Evolutionary conservation across 2,113 vertebrate species (phyloP).

Genomic region (Pomatorhinus ruficollis): DNA sequence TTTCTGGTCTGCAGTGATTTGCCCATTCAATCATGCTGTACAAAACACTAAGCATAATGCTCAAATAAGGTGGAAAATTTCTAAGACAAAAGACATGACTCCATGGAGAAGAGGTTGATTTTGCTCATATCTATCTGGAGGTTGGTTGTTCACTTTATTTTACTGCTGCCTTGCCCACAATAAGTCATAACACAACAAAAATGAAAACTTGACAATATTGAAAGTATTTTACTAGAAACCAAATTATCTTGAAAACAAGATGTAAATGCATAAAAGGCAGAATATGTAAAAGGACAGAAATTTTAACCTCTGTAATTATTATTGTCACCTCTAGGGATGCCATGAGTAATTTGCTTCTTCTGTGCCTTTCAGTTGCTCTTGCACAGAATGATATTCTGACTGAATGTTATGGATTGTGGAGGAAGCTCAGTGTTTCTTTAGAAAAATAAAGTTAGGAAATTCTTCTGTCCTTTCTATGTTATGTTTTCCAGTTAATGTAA

Average conservation of each 20-base stretch:
- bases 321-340: background rate
- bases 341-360: background rate
- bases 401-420: background rate
- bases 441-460: background rate
- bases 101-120: constrained; percentile 38
- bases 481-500: background rate
- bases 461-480: background rate
- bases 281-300: background rate
- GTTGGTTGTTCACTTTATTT: background rate
- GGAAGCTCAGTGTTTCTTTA: background rate
- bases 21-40: constrained; percentile 5
- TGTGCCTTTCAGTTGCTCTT: background rate
- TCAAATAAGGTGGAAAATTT: constrained; percentile 45
- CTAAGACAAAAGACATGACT: constrained; percentile 3
- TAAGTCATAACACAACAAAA: background rate
- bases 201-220: constrained; percentile 32
- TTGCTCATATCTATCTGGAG: background rate
- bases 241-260: constrained; percentile 12
- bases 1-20: constrained; percentile 35
- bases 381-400: background rate
- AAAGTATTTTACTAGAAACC: background rate
- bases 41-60: background rate
- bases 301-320: background rate
- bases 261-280: background rate
- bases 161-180: background rate